phyloP scores from a whole-genome alignment of 92 coral and sea anemone species.

The Montipora capitata region DNA sequence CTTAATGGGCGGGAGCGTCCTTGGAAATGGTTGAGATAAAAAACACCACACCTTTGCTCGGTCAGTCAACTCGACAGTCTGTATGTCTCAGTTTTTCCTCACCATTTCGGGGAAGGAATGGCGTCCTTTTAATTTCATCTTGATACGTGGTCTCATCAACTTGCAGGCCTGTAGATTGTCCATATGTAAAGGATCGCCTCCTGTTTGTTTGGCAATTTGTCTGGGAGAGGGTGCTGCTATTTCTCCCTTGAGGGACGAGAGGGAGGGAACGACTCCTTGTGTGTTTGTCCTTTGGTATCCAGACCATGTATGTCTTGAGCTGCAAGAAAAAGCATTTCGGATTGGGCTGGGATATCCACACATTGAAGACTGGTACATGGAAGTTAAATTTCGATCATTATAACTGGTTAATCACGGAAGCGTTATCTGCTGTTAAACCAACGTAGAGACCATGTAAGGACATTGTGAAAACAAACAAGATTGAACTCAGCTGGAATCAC shows the following conservation, averaged over 20 bases:
- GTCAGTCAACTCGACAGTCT: neutral
- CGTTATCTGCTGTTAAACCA: too few species aligned
- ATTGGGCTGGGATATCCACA: too few species aligned
- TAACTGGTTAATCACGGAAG: too few species aligned
- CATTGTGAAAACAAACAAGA: neutral
- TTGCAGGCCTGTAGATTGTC: conserved; percentile 45
- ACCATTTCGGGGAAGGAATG: conserved; percentile 75
- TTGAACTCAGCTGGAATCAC: neutral
- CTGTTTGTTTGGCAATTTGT: conserved; percentile 40
- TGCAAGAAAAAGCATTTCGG: neutral
- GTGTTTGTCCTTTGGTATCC: conserved; percentile 84
- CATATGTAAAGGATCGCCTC: conserved; percentile 27
- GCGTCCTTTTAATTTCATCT: conserved; percentile 76
- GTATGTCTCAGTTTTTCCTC: neutral
- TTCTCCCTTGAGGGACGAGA: conserved; percentile 55
- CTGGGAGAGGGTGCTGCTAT: conserved; percentile 25
- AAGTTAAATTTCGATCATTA: too few species aligned
- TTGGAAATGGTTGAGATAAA: too few species aligned
- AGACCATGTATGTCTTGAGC: conserved; percentile 90
- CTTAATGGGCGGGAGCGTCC: too few species aligned
- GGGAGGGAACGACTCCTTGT: conserved; percentile 47
- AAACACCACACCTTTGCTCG: too few species aligned
- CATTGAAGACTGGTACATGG: too few species aligned
- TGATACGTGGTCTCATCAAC: conserved; percentile 74
- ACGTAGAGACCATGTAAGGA: neutral